These are phyloP conservation scores for Drosophila jambulina DNA, from an alignment of 1,140 invertebrate genomes.

Conservation along the genomic window DNA sequence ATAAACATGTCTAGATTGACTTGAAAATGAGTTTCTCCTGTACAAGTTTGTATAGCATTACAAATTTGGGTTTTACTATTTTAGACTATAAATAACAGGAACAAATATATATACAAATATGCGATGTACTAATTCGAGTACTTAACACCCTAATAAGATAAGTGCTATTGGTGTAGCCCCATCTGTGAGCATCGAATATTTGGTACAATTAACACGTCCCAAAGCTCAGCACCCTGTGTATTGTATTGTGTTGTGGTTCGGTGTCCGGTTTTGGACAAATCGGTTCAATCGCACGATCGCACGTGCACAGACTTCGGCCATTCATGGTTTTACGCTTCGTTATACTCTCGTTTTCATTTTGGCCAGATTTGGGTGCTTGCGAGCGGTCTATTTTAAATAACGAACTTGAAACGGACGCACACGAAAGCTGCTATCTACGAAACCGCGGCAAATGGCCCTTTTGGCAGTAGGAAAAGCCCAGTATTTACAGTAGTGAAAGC, in stretches of 20 bases:
- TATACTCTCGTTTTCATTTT: conserved; percentile 57
- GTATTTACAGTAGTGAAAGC: neutral
- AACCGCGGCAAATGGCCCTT: neutral
- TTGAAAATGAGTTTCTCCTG: no score
- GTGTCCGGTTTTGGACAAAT: conserved; percentile 49
- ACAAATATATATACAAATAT: neutral
- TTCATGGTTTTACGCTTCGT: conserved; percentile 53
- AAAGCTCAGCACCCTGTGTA: conserved; percentile 26
- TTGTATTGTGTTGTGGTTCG: conserved; percentile 16
- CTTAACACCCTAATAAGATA: neutral
- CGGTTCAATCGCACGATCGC: conserved; percentile 49
- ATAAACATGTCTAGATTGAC: neutral
- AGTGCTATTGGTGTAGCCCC: neutral
- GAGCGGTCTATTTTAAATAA: conserved; percentile 37
- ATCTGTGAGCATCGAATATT: conserved; percentile 23
- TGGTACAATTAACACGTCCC: conserved; percentile 52
- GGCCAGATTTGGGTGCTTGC: conserved; percentile 14
- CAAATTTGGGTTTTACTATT: neutral
- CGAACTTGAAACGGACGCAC: conserved; percentile 16
- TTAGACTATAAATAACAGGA: neutral
- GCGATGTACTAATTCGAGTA: neutral
- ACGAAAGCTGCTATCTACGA: conserved; percentile 21
- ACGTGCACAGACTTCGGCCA: conserved; percentile 53
- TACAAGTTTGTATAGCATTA: neutral
- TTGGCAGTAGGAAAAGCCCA: neutral